phyloP scores from a whole-genome alignment of 1,140 invertebrate genomes.

The Drosophila tani region DNA sequence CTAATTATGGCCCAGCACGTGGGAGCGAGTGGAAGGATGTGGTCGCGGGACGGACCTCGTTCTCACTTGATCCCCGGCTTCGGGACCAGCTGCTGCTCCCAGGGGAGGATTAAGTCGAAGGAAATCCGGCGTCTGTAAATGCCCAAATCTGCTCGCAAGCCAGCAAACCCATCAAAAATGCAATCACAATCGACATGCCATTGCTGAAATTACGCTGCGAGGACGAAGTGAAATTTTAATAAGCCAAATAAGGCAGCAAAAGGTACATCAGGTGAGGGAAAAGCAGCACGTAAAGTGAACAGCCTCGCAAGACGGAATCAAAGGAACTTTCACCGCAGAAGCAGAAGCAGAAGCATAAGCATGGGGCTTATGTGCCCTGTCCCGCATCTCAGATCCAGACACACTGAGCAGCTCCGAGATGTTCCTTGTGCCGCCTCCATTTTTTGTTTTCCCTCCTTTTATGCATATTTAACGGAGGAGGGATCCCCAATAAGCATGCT shows the following conservation, averaged over 20 bases:
- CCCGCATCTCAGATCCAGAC: constrained; percentile 6
- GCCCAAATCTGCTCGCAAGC: constrained; percentile 5
- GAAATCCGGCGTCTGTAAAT: constrained; percentile 8
- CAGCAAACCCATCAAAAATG: constrained; percentile 18
- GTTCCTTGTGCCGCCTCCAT: constrained; percentile 6
- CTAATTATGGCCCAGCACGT: constrained; percentile 71
- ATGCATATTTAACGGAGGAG: constrained; percentile 64
- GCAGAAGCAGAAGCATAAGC: constrained; percentile 4
- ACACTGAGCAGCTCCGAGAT: constrained; percentile 4
- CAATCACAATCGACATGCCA: constrained; percentile 23
- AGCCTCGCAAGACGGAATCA: constrained; percentile 46
- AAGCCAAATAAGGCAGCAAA: constrained; percentile 59
- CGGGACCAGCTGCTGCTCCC: constrained; percentile 6
- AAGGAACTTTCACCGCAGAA: constrained; percentile 17
- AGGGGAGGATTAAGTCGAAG: constrained; percentile 10
- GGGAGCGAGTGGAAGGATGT: constrained; percentile 24
- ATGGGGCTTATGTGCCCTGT: constrained; percentile 19
- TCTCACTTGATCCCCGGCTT: constrained; percentile 15
- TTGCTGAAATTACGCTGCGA: constrained; percentile 10
- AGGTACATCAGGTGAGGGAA: constrained; percentile 40
- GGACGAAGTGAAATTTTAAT: constrained; percentile 57
- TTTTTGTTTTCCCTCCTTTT: constrained; percentile 52
- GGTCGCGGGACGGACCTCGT: constrained; percentile 3
- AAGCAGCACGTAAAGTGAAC: constrained; percentile 37
- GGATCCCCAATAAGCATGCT: constrained; percentile 62